Conservation (phyloP, 2,888 invertebrate genomes). For the Dasysyrphus tricinctus region DNA sequence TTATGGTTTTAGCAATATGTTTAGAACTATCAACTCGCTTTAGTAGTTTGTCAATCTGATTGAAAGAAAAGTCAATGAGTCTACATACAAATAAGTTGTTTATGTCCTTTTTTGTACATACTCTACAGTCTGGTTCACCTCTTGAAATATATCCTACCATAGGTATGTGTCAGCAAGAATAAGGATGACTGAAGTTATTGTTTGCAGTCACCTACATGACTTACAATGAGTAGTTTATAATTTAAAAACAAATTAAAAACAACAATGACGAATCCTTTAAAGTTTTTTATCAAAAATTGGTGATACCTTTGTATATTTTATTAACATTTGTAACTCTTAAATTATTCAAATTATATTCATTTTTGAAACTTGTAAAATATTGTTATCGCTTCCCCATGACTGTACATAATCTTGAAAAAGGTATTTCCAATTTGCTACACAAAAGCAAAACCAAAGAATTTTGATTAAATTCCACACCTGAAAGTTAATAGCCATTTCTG, state of each 20-base stretch:
- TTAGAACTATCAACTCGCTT: too few species aligned
- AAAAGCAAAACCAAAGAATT: background rate
- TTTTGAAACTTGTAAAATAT: background rate
- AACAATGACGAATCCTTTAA: background rate
- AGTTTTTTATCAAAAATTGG: background rate
- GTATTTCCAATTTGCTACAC: background rate
- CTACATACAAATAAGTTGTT: too few species aligned
- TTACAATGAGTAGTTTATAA: background rate
- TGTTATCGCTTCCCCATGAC: background rate
- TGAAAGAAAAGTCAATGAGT: too few species aligned
- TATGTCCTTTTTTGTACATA: too few species aligned
- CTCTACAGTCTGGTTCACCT: too few species aligned
- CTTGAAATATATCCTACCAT: too few species aligned
- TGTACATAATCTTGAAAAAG: background rate
- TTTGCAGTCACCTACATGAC: too few species aligned
- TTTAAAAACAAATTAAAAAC: background rate
- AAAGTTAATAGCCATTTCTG: background rate
- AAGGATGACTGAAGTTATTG: too few species aligned
- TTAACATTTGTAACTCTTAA: background rate
- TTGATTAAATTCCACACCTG: background rate
- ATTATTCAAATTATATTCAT: background rate
- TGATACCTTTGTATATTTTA: too few species aligned
- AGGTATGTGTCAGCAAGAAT: too few species aligned
- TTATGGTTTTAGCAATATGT: too few species aligned
- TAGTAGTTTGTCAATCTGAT: too few species aligned